Base-by-base conservation (phyloP, 2,888 invertebrate species). In the Philereme vetulata region DNA sequence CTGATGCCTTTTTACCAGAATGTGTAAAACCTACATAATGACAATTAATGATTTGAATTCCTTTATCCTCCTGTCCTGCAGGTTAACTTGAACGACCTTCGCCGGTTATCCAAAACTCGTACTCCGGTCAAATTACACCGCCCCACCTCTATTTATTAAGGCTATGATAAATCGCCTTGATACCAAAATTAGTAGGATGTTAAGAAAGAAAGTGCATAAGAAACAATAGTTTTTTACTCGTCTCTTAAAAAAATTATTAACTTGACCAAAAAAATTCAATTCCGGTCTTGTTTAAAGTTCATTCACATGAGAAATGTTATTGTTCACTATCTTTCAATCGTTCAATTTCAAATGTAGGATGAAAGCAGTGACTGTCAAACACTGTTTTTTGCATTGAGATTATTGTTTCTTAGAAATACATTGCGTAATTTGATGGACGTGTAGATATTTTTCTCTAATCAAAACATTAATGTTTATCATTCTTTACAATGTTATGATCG, bases 321-420 rank as follows among this genome's bases (percentile, higher is more conserved):
- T 64, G 66, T 70, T 69, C 56, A 66, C 32, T 70, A 78, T 81
- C 76, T 63, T 58, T 62, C 61, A 64, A 77, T 79, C 78, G 78
- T 78, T 76, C 72, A 74, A 78, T 80, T 80, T 77, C 68, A 74
- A 80, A 82, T 78, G 67, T 80, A 59, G 80, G 76, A 77, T 80
- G 77, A 77, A 77, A 77, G 75, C 67, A 71, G 71, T 63, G 65
- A 61, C 59, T 76, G 60, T 78, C 77, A 74, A n/a, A n/a, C 76
- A 78, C 73, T 78, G 75, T 78, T 77, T 77, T 78, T 71, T 65
- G 48, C 40, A 40, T 57, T 43, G 21, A 56, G 53, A 54, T 53
- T 48, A 56, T 51, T 48, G 49, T 8, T 52, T 51, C 3, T 4
- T 9, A 47, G 9, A 4, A 10, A 50, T 51, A 6, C 51, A 48